phyloP scores from a whole-genome alignment of 2,797 vertebrate genomes.

The Cyprinella venusta region DNA sequence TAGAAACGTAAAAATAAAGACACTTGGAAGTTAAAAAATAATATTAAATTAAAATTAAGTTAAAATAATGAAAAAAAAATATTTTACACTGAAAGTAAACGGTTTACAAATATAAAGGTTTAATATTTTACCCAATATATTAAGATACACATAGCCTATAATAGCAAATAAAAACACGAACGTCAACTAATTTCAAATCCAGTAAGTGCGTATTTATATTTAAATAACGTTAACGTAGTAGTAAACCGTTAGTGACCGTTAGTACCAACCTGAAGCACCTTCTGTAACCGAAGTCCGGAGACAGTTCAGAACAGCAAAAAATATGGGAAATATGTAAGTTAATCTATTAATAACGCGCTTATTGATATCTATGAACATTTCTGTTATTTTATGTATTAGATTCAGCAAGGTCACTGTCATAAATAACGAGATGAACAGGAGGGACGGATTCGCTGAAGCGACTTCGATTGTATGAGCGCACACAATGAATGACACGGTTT shows the following conservation, averaged over 20 bases:
- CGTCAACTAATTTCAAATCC: not conserved
- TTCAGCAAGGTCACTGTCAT: slow-evolving; percentile 24
- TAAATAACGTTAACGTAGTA: not conserved
- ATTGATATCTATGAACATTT: not conserved
- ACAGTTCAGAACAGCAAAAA: not conserved
- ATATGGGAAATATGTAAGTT: slow-evolving; percentile 34
- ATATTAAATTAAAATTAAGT: not conserved
- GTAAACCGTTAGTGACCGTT: slow-evolving; percentile 19
- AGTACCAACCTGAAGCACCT: not conserved
- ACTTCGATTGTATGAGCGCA: not conserved
- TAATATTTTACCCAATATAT: not conserved
- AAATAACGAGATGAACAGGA: not conserved
- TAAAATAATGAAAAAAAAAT: not conserved
- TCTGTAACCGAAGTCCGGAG: not conserved
- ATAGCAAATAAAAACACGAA: not conserved
- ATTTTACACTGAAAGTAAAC: not conserved
- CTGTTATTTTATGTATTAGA: not conserved
- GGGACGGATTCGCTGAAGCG: not conserved
- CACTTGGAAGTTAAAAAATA: not conserved
- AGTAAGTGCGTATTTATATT: not conserved
- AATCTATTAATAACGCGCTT: not conserved
- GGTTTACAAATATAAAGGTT: not conserved
- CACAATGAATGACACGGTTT: not conserved
- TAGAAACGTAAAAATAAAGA: not conserved
- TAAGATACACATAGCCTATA: not conserved